Evolutionary conservation across 2,113 vertebrate species (phyloP).

Genomic region (Ondatra zibethicus): DNA sequence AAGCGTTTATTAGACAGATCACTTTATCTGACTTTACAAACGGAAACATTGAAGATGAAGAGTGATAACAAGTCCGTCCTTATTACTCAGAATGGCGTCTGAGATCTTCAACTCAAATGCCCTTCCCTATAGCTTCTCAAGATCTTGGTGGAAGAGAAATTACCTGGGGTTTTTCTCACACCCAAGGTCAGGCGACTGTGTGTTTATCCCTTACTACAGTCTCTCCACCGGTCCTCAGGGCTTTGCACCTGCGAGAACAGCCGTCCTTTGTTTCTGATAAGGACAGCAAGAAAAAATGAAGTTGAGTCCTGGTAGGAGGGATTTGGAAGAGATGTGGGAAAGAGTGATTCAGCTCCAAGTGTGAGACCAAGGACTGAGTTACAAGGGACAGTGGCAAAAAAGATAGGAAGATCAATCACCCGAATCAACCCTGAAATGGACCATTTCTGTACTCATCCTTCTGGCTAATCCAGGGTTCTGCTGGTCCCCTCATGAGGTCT

Average conservation of each 20-base stretch:
- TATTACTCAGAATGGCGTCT: background rate
- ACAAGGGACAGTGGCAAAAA: rapidly evolving
- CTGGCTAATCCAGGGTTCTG: background rate
- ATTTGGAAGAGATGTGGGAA: background rate
- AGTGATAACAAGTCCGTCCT: background rate
- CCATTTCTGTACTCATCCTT: background rate
- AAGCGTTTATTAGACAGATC: background rate
- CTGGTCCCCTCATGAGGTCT: background rate
- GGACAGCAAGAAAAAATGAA: constrained; percentile 5
- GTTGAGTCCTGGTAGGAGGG: background rate
- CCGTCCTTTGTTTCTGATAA: constrained; percentile 37
- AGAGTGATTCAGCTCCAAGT: background rate
- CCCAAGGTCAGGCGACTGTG: constrained; percentile 26
- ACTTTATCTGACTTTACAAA: background rate
- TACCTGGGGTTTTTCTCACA: constrained; percentile 33
- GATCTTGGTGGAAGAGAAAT: background rate
- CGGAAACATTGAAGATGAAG: background rate
- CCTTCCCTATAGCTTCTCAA: background rate
- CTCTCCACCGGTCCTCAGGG: background rate
- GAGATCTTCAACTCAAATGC: background rate
- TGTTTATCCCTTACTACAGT: background rate
- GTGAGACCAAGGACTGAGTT: background rate
- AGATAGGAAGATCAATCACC: background rate
- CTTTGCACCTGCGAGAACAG: background rate
- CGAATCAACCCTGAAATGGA: background rate